Conservation (phyloP, 2,888 invertebrate species). For the Clusia tigrina region DNA sequence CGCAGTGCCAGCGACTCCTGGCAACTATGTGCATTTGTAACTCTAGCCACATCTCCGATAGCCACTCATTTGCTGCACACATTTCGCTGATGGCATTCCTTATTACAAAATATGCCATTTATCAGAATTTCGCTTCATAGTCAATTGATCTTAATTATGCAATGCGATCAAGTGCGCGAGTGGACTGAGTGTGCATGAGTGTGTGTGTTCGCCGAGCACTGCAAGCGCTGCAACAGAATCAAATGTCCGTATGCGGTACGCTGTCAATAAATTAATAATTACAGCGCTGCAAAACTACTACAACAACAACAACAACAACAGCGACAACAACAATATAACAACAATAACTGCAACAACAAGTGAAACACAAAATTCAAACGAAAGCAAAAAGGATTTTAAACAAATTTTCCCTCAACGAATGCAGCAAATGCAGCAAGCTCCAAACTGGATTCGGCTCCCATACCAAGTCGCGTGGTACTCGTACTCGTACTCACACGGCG, state of each 20-base stretch:
- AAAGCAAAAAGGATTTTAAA: conserved; percentile 35
- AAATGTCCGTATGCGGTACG: conserved; percentile 38
- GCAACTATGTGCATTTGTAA: not conserved
- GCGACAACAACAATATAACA: conserved; percentile 16
- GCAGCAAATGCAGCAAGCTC: not conserved
- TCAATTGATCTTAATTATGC: conserved; percentile 48
- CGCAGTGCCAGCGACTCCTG: conserved; percentile 21
- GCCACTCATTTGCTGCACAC: not conserved
- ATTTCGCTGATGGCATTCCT: conserved; percentile 12
- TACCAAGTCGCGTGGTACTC: conserved; percentile 37
- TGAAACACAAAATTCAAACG: conserved; percentile 10
- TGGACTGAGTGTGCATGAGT: too few relatives aligned
- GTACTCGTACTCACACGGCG: not conserved
- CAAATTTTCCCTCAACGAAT: conserved; percentile 31
- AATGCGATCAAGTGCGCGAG: conserved; percentile 29
- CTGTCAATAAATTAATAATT: conserved; percentile 47
- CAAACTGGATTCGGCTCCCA: conserved; percentile 45
- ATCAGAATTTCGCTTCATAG: conserved; percentile 39
- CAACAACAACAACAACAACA: not conserved
- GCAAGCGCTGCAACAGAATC: conserved; percentile 14
- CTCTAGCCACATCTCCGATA: not conserved
- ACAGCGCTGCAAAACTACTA: conserved; percentile 23
- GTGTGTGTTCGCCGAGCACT: too few relatives aligned
- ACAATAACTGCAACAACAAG: conserved; percentile 2
- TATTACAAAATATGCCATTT: conserved; percentile 38